Conservation (phyloP, 2,888 invertebrate species). For the Trichogramma evanescens region DNA sequence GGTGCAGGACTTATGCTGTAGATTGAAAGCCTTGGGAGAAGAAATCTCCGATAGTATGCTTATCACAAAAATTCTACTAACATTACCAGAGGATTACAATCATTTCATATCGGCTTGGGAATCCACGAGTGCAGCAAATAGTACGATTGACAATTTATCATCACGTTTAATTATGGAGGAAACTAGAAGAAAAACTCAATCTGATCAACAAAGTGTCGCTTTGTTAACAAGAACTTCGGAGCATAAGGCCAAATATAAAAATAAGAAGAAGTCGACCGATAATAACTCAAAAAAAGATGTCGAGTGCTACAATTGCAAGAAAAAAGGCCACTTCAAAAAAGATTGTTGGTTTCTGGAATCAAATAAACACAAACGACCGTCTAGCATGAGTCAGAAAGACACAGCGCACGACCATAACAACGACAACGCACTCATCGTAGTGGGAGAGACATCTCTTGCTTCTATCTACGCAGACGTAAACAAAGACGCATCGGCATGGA, state of each 20-base stretch:
- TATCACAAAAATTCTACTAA: slow-evolving; percentile 27
- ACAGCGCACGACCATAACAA: not conserved
- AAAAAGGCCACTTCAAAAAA: not conserved
- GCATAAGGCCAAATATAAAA: not conserved
- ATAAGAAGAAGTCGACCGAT: not conserved
- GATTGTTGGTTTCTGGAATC: not conserved
- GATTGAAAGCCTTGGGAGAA: slow-evolving; percentile 19
- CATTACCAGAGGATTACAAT: slow-evolving; percentile 17
- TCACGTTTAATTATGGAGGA: slow-evolving; percentile 20
- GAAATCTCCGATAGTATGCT: slow-evolving; percentile 19
- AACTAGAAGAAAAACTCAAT: not conserved
- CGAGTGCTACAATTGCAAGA: not conserved
- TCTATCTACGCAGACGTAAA: not conserved
- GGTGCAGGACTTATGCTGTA: slow-evolving; percentile 23
- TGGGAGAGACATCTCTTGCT: not conserved
- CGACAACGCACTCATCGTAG: not conserved
- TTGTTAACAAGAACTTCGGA: not conserved
- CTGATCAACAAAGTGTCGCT: not conserved
- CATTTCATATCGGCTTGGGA: slow-evolving; percentile 26
- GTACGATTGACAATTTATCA: slow-evolving; percentile 1
- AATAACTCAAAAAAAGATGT: not conserved
- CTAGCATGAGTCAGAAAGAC: not conserved
- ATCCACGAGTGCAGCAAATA: slow-evolving; percentile 5
- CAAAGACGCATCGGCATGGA: not conserved
- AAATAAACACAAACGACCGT: slow-evolving; percentile 1